Evolutionary conservation across 2,113 vertebrate genomes (phyloP), one percentile per base, ranked within the genome.

Genomic region (Aegotheles bennettii): DNA sequence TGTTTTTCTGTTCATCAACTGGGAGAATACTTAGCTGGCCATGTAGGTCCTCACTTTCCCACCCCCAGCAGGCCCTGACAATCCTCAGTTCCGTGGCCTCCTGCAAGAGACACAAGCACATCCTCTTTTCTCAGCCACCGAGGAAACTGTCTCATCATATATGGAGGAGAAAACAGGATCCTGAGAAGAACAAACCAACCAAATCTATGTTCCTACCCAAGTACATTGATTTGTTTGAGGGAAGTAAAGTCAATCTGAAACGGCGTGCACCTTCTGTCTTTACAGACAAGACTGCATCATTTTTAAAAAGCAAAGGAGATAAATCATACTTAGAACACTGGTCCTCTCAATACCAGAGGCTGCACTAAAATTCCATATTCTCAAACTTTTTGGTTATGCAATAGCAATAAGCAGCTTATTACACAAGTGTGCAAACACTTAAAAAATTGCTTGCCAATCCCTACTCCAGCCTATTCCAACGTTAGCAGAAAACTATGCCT

Each of bases 151-250:
- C 28, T 45, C 43, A 36, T 31, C 6, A 0, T 6, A 11, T 4
- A n/a, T 0, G 0, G 40, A 82, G 42, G 11, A 36, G 35, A 80
- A 77, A 84, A 78, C 0, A 19, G 6, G n/a, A 78, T 35, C 40
- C 47, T 11, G 7, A 28, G 33, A 64, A 28, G 35, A 80, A 48
- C 35, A 67, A 89, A 54, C 25, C 31, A 45, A 43, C 36, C 0
- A 0, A 36, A 64, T 50, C 35, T 47, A 29, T n/a, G 38, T 78
- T 28, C 60, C 65, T 15, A 54, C 16, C 19, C 63, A n/a, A n/a
- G 59, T 31, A 7, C 47, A 63, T 51, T 24, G 0, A 54, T 33
- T 91, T 73, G 12, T 76, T 76, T 57, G 17, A 50, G 24, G 36
- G 81, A 64, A 60, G 38, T 17, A 50, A 77, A 87, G 26, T 40